Evolutionary conservation across 2,113 vertebrate genomes (phyloP).

Genomic region (Todiramphus chloris): DNA sequence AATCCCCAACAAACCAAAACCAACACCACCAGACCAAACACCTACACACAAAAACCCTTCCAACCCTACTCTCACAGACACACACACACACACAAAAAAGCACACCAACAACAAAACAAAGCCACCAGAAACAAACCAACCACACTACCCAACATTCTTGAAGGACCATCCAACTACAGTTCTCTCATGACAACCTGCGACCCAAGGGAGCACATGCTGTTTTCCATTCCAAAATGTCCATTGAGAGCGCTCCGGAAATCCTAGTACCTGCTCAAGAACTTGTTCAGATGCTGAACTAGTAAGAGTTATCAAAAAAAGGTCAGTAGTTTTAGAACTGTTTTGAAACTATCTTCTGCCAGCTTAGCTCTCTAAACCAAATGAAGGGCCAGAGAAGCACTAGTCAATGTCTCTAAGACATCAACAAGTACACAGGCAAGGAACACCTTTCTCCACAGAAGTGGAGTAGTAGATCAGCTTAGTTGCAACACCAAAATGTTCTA

Average conservation of each 20-base stretch:
- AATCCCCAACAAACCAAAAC: no score
- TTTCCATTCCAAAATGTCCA: not conserved
- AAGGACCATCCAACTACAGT: no score
- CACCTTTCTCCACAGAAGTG: no score
- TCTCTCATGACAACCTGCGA: not conserved
- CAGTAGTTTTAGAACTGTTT: not conserved
- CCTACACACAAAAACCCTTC: not conserved
- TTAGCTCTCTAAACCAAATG: not conserved
- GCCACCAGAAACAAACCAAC: not conserved
- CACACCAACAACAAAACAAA: not conserved
- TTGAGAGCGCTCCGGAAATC: not conserved
- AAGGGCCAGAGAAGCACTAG: not conserved
- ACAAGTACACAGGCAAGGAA: no score
- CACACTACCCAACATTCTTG: rapidly evolving
- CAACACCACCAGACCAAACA: no score
- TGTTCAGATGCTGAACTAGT: not conserved
- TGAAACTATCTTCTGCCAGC: not conserved
- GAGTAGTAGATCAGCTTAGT: not conserved
- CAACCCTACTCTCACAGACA: no score
- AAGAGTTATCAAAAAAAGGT: not conserved
- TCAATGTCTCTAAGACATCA: no score
- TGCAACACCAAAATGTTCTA: not conserved
- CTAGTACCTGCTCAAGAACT: not conserved
- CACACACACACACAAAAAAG: not conserved
- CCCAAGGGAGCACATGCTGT: not conserved